Evolutionary conservation across 2,113 vertebrate genomes (phyloP), one percentile per base, ranked within the genome.

Genomic region (Paramormyrops kingsleyae): DNA sequence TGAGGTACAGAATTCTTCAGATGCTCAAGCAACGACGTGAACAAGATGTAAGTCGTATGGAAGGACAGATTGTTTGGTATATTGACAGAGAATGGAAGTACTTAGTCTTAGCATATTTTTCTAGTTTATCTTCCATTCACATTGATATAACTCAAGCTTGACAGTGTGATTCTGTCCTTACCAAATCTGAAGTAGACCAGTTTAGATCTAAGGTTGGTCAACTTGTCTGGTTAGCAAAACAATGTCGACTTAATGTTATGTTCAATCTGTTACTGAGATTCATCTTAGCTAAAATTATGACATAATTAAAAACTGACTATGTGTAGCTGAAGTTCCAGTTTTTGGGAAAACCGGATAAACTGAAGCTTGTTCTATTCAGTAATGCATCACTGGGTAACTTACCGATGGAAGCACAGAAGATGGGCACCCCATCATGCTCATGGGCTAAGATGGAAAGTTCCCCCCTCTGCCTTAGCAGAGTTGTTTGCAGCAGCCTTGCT

Each of bases 351-450:
- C 39, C 13, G 1, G 27, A 31, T n/a, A n/a, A 42, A 8, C 24
- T 89, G 5, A 91, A 89, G n/a, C 39, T 77, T 19, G 39, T 80
- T 12, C 46, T 87, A n/a, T 91, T 88, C 44, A 77, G 90, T 90
- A 89, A 89, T 87, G 39, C 87, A n/a, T 90, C 83, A n/a, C 42
- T 85, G 35, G 91, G 88, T 49, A 91, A 88, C 42, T 85, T 91
- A 46, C n/a, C 39, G 88, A 91, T n/a, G 21, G 49, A 9, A 77
- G 89, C 13, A 90, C 85, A 42, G 89, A 91, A 62, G 70, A 66
- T 35, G 35, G 35, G 35, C 35, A 35, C 35, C 35, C 35, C 35
- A 89, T 90, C 27, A 70, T 91, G 27, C 87, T 92, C 7, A 91
- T 91, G 88, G 89, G n/a, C n/a, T n/a, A n/a, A n/a, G 89, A 90